Conservation (phyloP, 2,888 invertebrate genomes). For the Lucinisca nassula region DNA sequence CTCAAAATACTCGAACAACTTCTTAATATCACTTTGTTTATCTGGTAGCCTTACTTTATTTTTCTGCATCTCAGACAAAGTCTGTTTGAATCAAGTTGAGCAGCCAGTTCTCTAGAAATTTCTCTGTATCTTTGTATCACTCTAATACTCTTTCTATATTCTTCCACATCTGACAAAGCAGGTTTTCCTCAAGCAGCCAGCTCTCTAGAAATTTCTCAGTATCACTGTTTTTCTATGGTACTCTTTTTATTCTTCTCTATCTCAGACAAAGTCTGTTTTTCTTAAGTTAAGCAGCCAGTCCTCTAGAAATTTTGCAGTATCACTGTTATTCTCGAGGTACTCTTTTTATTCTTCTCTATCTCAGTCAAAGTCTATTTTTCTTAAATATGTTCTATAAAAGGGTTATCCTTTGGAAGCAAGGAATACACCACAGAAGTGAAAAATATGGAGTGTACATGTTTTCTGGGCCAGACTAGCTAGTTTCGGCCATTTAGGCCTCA, state of each 20-base stretch:
- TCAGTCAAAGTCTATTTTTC: too few relatives aligned
- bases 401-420: too few relatives aligned
- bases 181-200: constrained; percentile 56
- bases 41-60: too few relatives aligned
- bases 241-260: constrained; percentile 30
- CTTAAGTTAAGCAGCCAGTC: constrained; percentile 57
- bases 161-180: constrained; percentile 13
- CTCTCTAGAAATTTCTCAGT: constrained; percentile 40
- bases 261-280: constrained; percentile 40
- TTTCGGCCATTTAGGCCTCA: too few relatives aligned
- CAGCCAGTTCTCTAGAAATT: constrained; percentile 53
- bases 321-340: constrained; percentile 28
- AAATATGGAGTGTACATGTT: too few relatives aligned
- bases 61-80: constrained; percentile 27
- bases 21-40: too few relatives aligned
- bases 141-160: constrained; percentile 28
- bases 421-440: too few relatives aligned
- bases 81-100: constrained; percentile 45
- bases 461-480: too few relatives aligned
- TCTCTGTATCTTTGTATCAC: constrained; percentile 19
- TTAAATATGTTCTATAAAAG: too few relatives aligned
- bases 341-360: constrained; percentile 23
- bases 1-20: too few relatives aligned
- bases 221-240: constrained; percentile 28
- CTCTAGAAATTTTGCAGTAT: constrained; percentile 38